A percentile compares a stretch with the other conserved stretches of the same genome.
phyloP scores from a whole-genome alignment of 2,888 invertebrate genomes.

The Gandaritis pyraliata region DNA sequence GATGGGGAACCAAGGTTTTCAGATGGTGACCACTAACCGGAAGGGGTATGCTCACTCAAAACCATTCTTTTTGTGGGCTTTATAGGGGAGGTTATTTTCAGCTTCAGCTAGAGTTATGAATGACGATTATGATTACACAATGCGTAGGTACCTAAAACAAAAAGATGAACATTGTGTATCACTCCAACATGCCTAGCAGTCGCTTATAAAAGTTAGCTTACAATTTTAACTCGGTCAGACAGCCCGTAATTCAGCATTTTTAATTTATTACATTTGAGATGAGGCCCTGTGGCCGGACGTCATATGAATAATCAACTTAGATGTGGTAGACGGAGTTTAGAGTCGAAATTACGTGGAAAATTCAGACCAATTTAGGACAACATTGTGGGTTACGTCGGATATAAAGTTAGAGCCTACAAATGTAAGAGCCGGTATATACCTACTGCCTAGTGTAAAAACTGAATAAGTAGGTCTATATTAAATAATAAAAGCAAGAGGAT shows the following conservation, averaged over 20 bases:
- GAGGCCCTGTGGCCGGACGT: slow-evolving; percentile 27
- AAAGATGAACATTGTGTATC: no score
- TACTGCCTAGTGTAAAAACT: no score
- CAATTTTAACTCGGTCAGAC: slow-evolving; percentile 12
- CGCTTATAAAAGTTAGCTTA: slow-evolving; percentile 25
- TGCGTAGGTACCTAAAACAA: slow-evolving; percentile 13
- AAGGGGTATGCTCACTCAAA: no score
- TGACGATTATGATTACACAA: no score
- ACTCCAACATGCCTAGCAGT: slow-evolving; percentile 5
- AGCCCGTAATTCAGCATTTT: slow-evolving; percentile 26
- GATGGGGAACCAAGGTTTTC: not conserved
- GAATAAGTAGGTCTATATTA: no score
- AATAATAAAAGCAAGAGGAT: no score
- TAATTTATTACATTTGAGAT: slow-evolving; percentile 37
- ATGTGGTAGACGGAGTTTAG: slow-evolving; percentile 20
- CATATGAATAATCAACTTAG: slow-evolving; percentile 34
- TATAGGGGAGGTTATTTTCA: no score
- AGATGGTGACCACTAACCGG: not conserved
- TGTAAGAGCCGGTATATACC: no score
- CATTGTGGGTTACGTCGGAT: not conserved
- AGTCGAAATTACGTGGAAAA: slow-evolving; percentile 17
- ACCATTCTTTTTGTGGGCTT: no score
- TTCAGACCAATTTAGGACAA: slow-evolving; percentile 4
- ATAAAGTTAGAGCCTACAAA: not conserved
- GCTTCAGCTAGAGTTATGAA: no score